Evolutionary conservation across 1,140 invertebrate species (phyloP).

Genomic region (Scaptomyza graminum): DNA sequence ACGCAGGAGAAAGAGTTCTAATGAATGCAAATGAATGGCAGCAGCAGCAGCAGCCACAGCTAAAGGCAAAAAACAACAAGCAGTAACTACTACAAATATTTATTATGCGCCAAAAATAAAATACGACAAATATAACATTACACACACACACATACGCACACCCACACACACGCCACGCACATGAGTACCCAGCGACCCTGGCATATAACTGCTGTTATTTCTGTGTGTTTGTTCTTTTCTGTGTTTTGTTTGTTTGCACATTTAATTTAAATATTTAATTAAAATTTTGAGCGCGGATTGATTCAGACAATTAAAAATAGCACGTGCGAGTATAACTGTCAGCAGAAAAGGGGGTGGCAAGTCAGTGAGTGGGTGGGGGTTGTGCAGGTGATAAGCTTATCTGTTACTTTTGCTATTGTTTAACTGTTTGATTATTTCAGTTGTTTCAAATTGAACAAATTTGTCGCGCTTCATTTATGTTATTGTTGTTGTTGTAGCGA

Average conservation of each 20-base stretch:
- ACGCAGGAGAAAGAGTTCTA: constrained; percentile 48
- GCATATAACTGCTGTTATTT: constrained; percentile 3
- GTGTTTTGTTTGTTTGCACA: constrained; percentile 54
- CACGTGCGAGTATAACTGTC: constrained; percentile 26
- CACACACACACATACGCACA: background rate
- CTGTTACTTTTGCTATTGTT: constrained; percentile 14
- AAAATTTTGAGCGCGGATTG: constrained; percentile 78
- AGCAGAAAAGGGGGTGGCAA: background rate
- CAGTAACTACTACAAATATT: constrained; percentile 67
- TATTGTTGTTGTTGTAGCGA: background rate
- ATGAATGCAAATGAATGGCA: constrained; percentile 80
- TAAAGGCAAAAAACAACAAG: constrained; percentile 35
- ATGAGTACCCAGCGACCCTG: constrained; percentile 24
- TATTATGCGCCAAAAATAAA: constrained; percentile 67
- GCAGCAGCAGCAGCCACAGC: constrained; percentile 34
- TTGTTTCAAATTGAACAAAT: constrained; percentile 49
- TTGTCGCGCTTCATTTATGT: constrained; percentile 15
- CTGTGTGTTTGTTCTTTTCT: constrained; percentile 25
- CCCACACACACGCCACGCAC: constrained; percentile 4
- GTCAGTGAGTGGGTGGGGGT: background rate
- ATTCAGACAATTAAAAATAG: constrained; percentile 77
- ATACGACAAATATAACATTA: constrained; percentile 45
- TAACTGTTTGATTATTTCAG: constrained; percentile 35
- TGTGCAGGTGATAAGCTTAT: background rate
- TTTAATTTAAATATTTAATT: constrained; percentile 81